phyloP scores from a whole-genome alignment of 2,888 invertebrate species.

The Leptura quadrifasciata region DNA sequence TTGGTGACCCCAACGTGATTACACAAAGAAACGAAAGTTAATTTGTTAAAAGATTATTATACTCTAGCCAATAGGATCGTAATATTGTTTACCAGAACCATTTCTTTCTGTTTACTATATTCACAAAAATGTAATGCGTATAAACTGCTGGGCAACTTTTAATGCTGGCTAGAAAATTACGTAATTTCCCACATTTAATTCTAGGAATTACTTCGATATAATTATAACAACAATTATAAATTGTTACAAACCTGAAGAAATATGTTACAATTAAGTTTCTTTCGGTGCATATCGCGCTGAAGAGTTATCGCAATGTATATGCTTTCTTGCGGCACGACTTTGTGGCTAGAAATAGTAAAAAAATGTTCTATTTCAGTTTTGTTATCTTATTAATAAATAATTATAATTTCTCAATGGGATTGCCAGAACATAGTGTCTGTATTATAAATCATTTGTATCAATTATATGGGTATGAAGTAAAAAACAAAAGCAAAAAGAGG shows the following conservation, averaged over 20 bases:
- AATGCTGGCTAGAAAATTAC: too few relatives aligned
- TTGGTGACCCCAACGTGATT: too few relatives aligned
- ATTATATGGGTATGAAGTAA: neutral
- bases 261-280: neutral
- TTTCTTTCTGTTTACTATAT: too few relatives aligned
- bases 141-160: too few relatives aligned
- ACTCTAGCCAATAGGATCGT: too few relatives aligned
- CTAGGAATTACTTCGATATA: neutral
- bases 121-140: too few relatives aligned
- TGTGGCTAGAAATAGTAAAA: neutral
- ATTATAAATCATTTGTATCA: neutral
- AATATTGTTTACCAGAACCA: too few relatives aligned
- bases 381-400: neutral
- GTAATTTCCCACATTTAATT: too few relatives aligned
- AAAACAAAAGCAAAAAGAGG: neutral
- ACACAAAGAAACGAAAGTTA: too few relatives aligned
- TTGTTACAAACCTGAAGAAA: neutral
- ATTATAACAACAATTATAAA: neutral
- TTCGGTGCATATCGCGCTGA: neutral
- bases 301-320: neutral
- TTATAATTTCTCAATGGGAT: neutral
- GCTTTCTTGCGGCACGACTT: neutral
- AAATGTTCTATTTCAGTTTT: neutral
- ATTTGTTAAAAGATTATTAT: too few relatives aligned
- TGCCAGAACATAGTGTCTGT: neutral